Percentiles rank a stretch among this genome's conserved stretches.
Evolutionary conservation across 2,113 vertebrate genomes (phyloP).

Genomic region (Cottus gobio): DNA sequence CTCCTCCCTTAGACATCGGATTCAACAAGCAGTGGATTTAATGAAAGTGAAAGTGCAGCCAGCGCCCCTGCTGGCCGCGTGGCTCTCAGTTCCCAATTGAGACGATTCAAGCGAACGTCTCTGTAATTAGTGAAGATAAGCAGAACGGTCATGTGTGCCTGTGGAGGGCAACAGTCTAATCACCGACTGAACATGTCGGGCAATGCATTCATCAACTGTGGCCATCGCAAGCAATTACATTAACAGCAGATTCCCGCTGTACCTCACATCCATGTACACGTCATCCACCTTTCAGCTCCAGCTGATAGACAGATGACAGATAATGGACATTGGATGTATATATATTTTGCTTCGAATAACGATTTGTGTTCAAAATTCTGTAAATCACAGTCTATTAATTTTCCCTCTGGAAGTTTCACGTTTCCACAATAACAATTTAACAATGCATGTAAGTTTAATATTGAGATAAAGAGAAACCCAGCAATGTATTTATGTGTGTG

Average conservation of each 20-base stretch:
- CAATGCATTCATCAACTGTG: not conserved
- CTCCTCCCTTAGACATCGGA: not conserved
- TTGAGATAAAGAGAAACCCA: not conserved
- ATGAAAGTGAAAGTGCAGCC: not conserved
- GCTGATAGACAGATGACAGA: not conserved
- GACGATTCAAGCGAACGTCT: not conserved
- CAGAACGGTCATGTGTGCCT: slow-evolving; percentile 1
- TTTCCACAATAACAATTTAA: not conserved
- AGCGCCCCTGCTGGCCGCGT: slow-evolving; percentile 58
- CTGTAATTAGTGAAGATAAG: slow-evolving; percentile 32
- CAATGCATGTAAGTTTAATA: too few species aligned
- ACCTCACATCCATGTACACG: not conserved
- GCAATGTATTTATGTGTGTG: too few species aligned
- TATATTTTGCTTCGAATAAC: too few species aligned
- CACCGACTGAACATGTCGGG: not conserved
- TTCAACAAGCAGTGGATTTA: not conserved
- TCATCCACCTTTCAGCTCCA: too few species aligned
- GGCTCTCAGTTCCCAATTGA: not conserved
- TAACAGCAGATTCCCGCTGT: too few species aligned
- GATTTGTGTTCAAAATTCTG: too few species aligned
- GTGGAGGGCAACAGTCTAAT: slow-evolving; percentile 19
- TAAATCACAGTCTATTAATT: not conserved
- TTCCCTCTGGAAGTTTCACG: not conserved
- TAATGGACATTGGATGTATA: not conserved
- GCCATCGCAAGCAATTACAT: not conserved